Evolutionary conservation across 2,888 invertebrate genomes (phyloP), one percentile per base, ranked within the genome.

Genomic region (Zhengitettix transpicula): DNA sequence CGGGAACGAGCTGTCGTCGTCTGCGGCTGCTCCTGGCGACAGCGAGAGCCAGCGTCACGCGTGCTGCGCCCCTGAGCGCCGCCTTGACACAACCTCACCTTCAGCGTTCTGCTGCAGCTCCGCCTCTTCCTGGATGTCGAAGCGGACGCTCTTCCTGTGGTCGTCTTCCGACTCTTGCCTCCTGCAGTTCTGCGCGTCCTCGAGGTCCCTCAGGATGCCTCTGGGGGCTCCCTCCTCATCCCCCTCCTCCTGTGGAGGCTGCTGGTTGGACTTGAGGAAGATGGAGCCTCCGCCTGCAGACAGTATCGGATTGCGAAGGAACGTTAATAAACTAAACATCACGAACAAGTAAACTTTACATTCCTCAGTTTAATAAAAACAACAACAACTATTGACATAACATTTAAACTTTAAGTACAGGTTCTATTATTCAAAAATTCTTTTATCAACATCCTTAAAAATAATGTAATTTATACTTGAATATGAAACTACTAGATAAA

Each of bases 91-190:
- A 11, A 16, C 16, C 41, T 56, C 42, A 12, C 42, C 16, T 41
- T 40, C 42, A n/a, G 40, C 56, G 15, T 15, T 10, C 56, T n/a
- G 42, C 56, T 42, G 42, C 44, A 15, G 56, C 56, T 56, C 42
- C 11, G 15, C 15, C 41, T 28, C 51, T 10, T 14, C 17, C 57
- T 17, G 28, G 28, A 83, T 70, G 70, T 81, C 82, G 65, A 83
- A 84, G 10, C 82, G 75, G 1, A 89, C 88, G 69, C 85, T 87
- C 69, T 89, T 89, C 62, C 82, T 82, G 10, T 55, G 55, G 61
- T 88, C 84, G 44, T 85, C 88, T 62, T 89, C 89, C 62, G 79
- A 77, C 65, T 78, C 74, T 52, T 75, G 67, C 55, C 72, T 63
- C 14, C 58, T 56, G 63, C 63, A 64, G 52, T 58, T 55, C 47